Conservation (phyloP, 2,113 vertebrate species). For the Pogona vitticeps region DNA sequence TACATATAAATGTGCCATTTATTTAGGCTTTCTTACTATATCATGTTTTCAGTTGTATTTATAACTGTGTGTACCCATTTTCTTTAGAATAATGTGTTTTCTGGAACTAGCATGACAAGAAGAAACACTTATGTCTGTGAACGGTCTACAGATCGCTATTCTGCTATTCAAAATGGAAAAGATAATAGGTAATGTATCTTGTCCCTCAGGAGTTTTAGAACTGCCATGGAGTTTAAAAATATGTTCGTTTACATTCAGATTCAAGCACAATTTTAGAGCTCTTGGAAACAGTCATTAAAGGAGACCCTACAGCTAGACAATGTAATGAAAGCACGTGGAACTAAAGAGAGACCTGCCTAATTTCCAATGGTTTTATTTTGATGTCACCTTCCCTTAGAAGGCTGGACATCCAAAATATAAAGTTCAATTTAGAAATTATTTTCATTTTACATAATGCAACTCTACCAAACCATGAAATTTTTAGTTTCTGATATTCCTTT, state of each 20-base stretch:
- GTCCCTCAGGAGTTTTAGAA: not conserved
- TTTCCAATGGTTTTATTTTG: not conserved
- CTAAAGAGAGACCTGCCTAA: not conserved
- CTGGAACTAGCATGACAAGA: slow-evolving; percentile 91
- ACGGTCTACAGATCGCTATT: slow-evolving; percentile 88
- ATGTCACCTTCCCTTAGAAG: not conserved
- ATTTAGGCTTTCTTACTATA: not conserved
- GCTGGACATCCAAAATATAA: too few relatives aligned
- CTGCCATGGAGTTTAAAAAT: not conserved
- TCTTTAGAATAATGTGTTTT: slow-evolving; percentile 82
- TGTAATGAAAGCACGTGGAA: not conserved
- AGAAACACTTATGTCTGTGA: slow-evolving; percentile 98
- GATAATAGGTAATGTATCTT: slow-evolving; percentile 88
- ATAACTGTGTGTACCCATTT: slow-evolving; percentile 33
- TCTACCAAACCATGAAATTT: too few relatives aligned
- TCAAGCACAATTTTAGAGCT: not conserved
- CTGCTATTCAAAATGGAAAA: slow-evolving; percentile 93
- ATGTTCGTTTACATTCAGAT: too few relatives aligned
- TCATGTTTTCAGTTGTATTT: slow-evolving; percentile 9
- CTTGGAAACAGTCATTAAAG: not conserved
- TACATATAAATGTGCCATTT: slow-evolving; percentile 22
- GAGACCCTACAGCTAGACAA: not conserved
- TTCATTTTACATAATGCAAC: too few relatives aligned
- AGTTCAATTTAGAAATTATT: too few relatives aligned
- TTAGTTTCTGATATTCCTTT: too few relatives aligned